A percentile compares a stretch with the other conserved stretches of the same genome.
phyloP scores from a whole-genome alignment of 2,888 invertebrate species.

The Epistrophella euchroma region DNA sequence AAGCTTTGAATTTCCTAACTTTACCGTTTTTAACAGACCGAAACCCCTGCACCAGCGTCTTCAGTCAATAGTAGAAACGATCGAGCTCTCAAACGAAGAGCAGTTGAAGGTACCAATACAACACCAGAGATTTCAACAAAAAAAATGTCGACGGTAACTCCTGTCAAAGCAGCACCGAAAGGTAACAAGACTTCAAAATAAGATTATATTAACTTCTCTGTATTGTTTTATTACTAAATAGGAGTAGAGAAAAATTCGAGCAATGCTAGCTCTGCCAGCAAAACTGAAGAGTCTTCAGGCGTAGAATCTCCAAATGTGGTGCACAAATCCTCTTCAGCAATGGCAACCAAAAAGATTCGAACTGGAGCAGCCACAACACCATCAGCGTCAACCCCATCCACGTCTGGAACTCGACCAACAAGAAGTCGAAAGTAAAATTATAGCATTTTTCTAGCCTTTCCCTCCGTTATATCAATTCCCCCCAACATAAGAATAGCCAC shows the following conservation, averaged over 20 bases:
- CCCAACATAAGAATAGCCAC: slow-evolving; percentile 47
- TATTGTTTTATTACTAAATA: slow-evolving; percentile 8
- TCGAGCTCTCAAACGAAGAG: slow-evolving; percentile 79
- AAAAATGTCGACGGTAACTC: slow-evolving; percentile 55
- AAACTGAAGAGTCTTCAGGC: slow-evolving; percentile 40
- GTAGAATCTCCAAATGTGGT: slow-evolving; percentile 46
- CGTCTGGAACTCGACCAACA: slow-evolving; percentile 74
- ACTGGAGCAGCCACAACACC: slow-evolving; percentile 47
- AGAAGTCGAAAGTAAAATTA: slow-evolving; percentile 78
- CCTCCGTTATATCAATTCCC: slow-evolving; percentile 59
- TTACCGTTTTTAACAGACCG: slow-evolving; percentile 37
- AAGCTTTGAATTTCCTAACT: background rate
- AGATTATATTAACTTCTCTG: background rate
- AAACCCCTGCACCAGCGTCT: slow-evolving; percentile 72
- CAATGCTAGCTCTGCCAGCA: slow-evolving; percentile 34
- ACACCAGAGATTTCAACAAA: slow-evolving; percentile 73
- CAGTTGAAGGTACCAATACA: slow-evolving; percentile 61
- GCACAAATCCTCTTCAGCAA: slow-evolving; percentile 62
- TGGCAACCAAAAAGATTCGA: slow-evolving; percentile 67
- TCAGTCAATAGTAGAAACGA: slow-evolving; percentile 78
- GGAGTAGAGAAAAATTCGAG: slow-evolving; percentile 50
- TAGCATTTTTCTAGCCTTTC: slow-evolving; percentile 68
- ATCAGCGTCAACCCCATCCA: slow-evolving; percentile 55
- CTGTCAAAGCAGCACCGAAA: slow-evolving; percentile 71
- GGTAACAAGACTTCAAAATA: slow-evolving; percentile 62